These are phyloP conservation scores for Catocala nupta DNA, from an alignment of 2,888 invertebrate species.

Conservation along the genomic window DNA sequence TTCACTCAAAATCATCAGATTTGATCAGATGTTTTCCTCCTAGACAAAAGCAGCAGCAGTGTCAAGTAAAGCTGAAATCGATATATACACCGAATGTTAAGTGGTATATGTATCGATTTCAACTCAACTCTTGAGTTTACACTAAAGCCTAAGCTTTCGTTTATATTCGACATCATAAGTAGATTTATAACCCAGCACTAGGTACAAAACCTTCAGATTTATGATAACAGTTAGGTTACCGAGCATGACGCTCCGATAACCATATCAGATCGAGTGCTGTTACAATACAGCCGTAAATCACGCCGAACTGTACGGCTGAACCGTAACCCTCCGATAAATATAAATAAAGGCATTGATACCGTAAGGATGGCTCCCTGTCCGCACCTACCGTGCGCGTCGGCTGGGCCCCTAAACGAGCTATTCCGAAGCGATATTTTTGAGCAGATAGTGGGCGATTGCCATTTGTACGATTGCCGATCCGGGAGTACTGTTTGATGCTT, in stretches of 20 bases:
- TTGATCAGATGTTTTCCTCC: too few relatives aligned
- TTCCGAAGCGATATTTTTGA: constrained; percentile 41
- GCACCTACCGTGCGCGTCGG: constrained; percentile 30
- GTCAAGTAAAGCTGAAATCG: too few relatives aligned
- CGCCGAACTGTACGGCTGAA: constrained; percentile 34
- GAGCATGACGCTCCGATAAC: constrained; percentile 17
- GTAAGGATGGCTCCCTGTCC: constrained; percentile 38
- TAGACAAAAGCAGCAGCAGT: too few relatives aligned
- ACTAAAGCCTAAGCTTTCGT: too few relatives aligned
- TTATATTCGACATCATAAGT: too few relatives aligned
- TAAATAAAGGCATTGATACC: constrained; percentile 51
- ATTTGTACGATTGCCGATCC: constrained; percentile 38
- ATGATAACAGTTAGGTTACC: constrained; percentile 5
- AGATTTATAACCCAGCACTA: too few relatives aligned
- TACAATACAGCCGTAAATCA: constrained; percentile 44
- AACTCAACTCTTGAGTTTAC: too few relatives aligned
- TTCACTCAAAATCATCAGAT: too few relatives aligned
- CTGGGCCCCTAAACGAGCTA: constrained; percentile 39
- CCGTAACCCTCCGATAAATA: constrained; percentile 51
- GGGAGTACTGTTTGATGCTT: constrained; percentile 31
- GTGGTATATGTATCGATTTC: too few relatives aligned
- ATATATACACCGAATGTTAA: too few relatives aligned
- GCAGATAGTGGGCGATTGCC: constrained; percentile 37
- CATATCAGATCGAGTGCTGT: constrained; percentile 34
- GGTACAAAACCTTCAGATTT: not conserved